phyloP scores from a whole-genome alignment of 2,888 invertebrate species.

The Himalopsyche tibetana region DNA sequence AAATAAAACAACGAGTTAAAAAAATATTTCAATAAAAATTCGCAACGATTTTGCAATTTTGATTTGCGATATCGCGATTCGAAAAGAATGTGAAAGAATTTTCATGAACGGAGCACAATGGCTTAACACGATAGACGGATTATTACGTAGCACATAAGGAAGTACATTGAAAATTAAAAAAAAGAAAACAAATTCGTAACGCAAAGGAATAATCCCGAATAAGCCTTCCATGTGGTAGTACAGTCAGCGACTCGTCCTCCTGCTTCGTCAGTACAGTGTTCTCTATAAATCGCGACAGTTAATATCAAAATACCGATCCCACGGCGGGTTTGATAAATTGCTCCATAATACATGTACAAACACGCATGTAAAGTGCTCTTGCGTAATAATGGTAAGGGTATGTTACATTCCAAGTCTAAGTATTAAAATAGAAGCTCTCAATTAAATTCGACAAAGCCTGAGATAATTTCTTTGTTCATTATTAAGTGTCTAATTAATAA shows the following conservation, averaged over 20 bases:
- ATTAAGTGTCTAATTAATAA: background rate
- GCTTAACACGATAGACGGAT: too few relatives aligned
- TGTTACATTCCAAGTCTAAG: background rate
- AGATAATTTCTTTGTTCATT: background rate
- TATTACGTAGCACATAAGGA: too few relatives aligned
- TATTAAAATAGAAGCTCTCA: slow-evolving; percentile 16
- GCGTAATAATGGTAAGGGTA: slow-evolving; percentile 6
- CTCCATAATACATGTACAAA: background rate
- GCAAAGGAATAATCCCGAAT: slow-evolving; percentile 8
- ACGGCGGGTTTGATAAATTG: slow-evolving; percentile 8
- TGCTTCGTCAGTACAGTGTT: background rate
- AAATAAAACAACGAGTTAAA: too few relatives aligned
- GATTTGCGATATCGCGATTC: too few relatives aligned
- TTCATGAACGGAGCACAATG: too few relatives aligned
- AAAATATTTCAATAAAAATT: too few relatives aligned
- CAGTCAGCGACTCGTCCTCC: background rate
- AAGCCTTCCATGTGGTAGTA: background rate
- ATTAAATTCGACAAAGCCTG: slow-evolving; percentile 25
- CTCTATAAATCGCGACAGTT: slow-evolving; percentile 30
- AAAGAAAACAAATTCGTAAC: background rate
- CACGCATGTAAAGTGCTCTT: background rate
- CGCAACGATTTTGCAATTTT: too few relatives aligned
- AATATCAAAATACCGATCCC: slow-evolving; percentile 13
- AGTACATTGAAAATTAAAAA: too few relatives aligned
- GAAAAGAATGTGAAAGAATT: too few relatives aligned